phyloP scores from a whole-genome alignment of 2,113 vertebrate genomes.

The Zingel zingel region DNA sequence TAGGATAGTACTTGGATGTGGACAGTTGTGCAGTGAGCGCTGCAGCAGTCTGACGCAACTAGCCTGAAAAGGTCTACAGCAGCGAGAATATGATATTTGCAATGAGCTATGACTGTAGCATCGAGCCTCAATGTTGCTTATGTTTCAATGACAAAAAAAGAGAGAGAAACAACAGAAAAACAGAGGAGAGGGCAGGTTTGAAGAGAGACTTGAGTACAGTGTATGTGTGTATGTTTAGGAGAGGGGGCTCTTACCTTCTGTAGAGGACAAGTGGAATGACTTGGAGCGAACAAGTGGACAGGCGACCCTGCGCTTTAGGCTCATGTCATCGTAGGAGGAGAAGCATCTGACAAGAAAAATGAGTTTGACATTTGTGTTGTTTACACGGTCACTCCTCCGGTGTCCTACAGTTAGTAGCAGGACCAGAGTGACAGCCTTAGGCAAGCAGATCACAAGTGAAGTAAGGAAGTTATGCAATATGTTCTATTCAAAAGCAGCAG shows the following conservation, averaged over 20 bases:
- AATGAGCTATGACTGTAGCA: background rate
- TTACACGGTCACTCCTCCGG: fast-evolving
- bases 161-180: conserved; percentile 18
- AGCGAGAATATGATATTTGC: background rate
- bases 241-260: conserved; percentile 89
- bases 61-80: background rate
- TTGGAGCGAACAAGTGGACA: conserved; percentile 96
- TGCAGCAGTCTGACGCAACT: background rate
- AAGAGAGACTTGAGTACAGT: conserved; percentile 19
- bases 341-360: conserved; percentile 88
- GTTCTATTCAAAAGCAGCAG: conserved; percentile 2
- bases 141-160: conserved; percentile 25
- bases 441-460: background rate
- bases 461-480: background rate
- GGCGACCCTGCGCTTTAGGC: conserved; percentile 93
- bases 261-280: conserved; percentile 92
- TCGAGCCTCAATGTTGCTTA: conserved; percentile 7
- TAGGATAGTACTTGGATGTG: background rate
- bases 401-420: background rate
- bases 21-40: conserved; percentile 4
- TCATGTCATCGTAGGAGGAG: conserved; percentile 98
- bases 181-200: conserved; percentile 2
- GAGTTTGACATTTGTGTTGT: background rate
- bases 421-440: background rate
- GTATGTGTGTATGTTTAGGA: background rate